A percentile compares a stretch with the other conserved stretches of the same genome.
These are phyloP conservation scores for Vollenhovia emeryi DNA, from an alignment of 1,140 invertebrate genomes.

Conservation along the genomic window DNA sequence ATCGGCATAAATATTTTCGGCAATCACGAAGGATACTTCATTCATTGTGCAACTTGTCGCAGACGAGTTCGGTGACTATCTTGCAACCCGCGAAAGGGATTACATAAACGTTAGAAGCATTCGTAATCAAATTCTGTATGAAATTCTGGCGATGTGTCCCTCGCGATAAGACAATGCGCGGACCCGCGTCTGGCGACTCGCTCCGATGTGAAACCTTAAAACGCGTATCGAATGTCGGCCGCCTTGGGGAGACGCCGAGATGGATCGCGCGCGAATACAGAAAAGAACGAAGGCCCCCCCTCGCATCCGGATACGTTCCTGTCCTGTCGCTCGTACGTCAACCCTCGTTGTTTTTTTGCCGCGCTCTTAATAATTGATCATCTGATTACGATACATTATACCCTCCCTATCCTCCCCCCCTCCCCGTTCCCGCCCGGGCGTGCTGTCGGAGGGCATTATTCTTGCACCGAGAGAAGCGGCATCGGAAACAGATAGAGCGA, in stretches of 20 bases:
- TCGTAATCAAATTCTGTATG: neutral
- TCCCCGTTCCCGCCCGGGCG: conserved; percentile 54
- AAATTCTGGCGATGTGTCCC: neutral
- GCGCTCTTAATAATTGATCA: conserved; percentile 85
- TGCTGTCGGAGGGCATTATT: conserved; percentile 79
- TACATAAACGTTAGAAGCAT: neutral
- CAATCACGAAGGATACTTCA: too few species aligned
- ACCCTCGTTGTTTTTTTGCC: conserved; percentile 85
- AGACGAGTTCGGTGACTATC: neutral
- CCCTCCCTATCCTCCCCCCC: conserved; percentile 66
- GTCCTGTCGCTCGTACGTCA: conserved; percentile 83
- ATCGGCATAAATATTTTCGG: neutral
- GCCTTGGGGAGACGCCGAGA: conserved; percentile 26
- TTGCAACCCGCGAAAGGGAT: neutral
- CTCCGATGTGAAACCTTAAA: conserved; percentile 9
- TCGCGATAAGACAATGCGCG: conserved; percentile 14
- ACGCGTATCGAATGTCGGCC: conserved; percentile 24
- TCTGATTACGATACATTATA: conserved; percentile 85
- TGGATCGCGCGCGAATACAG: conserved; percentile 32
- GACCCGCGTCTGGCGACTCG: conserved; percentile 12
- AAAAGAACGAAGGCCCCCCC: conserved; percentile 59
- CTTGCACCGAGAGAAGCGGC: conserved; percentile 74
- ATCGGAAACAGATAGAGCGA: conserved; percentile 31
- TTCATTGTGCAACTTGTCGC: neutral
- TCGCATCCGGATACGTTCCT: conserved; percentile 69